Evolutionary conservation across 2,797 vertebrate genomes (phyloP).

Genomic region (Austrolebias charrua): DNA sequence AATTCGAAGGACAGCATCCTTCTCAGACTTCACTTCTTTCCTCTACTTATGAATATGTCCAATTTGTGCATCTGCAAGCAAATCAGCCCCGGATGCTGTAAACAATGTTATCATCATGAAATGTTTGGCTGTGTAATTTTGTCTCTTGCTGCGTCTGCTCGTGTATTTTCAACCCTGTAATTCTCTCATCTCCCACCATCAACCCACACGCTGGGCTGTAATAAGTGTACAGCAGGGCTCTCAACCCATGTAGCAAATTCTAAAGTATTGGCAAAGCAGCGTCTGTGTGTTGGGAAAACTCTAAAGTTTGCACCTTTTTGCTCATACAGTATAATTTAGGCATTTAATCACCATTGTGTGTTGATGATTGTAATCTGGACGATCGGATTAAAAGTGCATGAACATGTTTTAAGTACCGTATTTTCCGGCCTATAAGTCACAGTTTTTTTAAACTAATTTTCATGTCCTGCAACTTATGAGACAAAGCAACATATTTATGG

Average conservation of each 20-base stretch:
- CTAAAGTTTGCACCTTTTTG: conserved; percentile 14
- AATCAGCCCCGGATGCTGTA: conserved; percentile 18
- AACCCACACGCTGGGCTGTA: conserved; percentile 39
- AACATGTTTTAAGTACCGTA: too few relatives aligned
- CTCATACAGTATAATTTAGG: conserved; percentile 22
- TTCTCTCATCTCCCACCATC: conserved; percentile 30
- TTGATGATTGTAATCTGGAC: conserved; percentile 76
- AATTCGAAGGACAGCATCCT: conserved; percentile 16
- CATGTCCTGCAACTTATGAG: too few relatives aligned
- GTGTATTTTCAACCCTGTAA: conserved; percentile 35
- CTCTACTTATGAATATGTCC: conserved; percentile 23
- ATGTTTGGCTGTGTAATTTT: conserved; percentile 45
- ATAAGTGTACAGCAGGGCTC: conserved; percentile 27
- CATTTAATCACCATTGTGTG: conserved; percentile 34
- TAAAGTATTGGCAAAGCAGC: conserved; percentile 8
- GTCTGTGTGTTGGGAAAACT: conserved; percentile 1
- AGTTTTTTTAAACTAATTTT: too few relatives aligned
- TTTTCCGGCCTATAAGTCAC: too few relatives aligned
- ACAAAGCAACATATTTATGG: too few relatives aligned
- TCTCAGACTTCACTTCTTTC: conserved; percentile 24
- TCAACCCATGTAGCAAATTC: conserved; percentile 26
- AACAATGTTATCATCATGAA: conserved; percentile 40
- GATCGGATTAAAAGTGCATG: conserved; percentile 79
- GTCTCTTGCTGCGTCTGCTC: conserved; percentile 37
- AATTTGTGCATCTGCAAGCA: conserved; percentile 21